Conservation (phyloP, 2,797 vertebrate species). For the Catharus ustulatus region DNA sequence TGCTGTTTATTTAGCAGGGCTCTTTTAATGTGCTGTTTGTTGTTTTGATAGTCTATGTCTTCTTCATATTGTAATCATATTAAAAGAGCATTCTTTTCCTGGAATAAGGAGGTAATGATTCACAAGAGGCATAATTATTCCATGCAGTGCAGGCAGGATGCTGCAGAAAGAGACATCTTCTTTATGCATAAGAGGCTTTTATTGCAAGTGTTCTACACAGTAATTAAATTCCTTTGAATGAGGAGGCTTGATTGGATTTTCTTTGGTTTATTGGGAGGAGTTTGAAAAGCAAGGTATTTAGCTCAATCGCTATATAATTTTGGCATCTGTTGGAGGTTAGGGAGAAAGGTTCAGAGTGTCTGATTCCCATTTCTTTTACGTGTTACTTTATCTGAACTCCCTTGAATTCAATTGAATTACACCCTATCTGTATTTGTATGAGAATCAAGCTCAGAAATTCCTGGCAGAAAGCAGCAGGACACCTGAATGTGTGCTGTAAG, state of each 20-base stretch:
- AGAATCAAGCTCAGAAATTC: constrained; percentile 13
- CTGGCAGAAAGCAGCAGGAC: constrained; percentile 16
- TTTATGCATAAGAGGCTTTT: constrained; percentile 29
- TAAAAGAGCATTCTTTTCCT: constrained; percentile 46
- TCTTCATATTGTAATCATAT: constrained; percentile 19
- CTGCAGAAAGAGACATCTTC: constrained; percentile 5
- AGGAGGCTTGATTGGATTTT: constrained; percentile 51
- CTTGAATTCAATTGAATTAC: not conserved
- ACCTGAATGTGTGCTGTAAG: not conserved
- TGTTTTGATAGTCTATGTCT: constrained; percentile 15
- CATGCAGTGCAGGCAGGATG: not conserved
- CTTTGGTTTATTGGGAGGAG: constrained; percentile 52
- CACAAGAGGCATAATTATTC: constrained; percentile 54
- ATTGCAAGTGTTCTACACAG: constrained; percentile 37
- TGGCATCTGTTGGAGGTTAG: constrained; percentile 31
- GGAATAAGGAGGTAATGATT: constrained; percentile 58
- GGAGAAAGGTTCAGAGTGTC: not conserved
- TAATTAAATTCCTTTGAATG: constrained; percentile 51
- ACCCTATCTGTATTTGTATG: not conserved
- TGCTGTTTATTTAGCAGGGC: not conserved
- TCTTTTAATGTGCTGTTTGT: not conserved
- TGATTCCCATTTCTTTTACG: constrained; percentile 5
- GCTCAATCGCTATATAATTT: constrained; percentile 27
- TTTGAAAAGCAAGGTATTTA: constrained; percentile 42
- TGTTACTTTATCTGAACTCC: not conserved